phyloP scores from a whole-genome alignment of 2,113 vertebrate species.

The Choloepus hoffmanni region DNA sequence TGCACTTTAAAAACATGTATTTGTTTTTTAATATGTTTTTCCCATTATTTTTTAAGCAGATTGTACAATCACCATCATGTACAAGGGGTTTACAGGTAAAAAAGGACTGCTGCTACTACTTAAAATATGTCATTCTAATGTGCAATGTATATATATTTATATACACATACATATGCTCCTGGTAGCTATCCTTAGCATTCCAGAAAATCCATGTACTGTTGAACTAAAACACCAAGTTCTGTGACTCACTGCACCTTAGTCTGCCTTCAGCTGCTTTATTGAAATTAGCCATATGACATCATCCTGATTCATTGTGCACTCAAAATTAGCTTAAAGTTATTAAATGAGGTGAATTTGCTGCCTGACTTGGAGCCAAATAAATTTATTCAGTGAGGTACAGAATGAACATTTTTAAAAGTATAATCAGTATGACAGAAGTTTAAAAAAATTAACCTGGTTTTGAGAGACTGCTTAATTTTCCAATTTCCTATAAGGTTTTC shows the following conservation, averaged over 20 bases:
- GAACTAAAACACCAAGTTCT: background rate
- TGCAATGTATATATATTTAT: background rate
- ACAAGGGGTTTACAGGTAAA: fast-evolving
- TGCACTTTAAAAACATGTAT: background rate
- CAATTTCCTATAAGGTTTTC: background rate
- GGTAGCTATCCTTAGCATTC: conserved; percentile 5
- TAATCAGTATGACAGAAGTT: background rate
- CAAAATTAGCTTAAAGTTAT: conserved; percentile 60
- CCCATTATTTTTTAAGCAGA: background rate
- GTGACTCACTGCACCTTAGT: background rate
- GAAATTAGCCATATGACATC: conserved; percentile 54
- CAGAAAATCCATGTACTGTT: conserved; percentile 38
- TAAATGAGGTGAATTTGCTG: conserved; percentile 20
- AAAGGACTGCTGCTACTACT: background rate
- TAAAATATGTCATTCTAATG: background rate
- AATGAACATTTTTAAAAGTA: conserved; percentile 46
- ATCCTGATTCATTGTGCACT: background rate
- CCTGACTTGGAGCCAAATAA: conserved; percentile 45
- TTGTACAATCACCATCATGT: background rate
- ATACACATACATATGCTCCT: background rate
- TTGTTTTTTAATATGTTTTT: background rate
- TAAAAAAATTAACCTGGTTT: background rate
- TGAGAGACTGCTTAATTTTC: background rate
- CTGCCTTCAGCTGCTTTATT: conserved; percentile 49
- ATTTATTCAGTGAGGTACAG: conserved; percentile 9